phyloP scores from a whole-genome alignment of 2,888 invertebrate genomes.

The Teinopalpus imperialis region DNA sequence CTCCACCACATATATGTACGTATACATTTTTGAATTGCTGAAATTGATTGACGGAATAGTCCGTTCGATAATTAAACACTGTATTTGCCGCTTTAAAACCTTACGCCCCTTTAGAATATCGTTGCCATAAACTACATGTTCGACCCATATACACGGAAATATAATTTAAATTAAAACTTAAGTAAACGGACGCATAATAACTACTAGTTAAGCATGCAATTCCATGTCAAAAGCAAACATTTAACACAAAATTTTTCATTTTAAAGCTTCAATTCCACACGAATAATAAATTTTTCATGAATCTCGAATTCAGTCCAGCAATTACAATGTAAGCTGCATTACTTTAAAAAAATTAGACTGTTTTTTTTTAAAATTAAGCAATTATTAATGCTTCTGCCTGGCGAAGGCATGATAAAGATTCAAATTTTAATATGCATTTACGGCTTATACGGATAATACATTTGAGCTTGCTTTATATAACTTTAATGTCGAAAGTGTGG shows the following conservation, averaged over 20 bases:
- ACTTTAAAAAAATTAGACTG: conserved; percentile 13
- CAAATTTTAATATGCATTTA: conserved; percentile 7
- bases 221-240: conserved; percentile 2
- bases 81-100: too few relatives aligned
- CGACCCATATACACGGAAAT: too few relatives aligned
- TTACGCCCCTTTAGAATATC: too few relatives aligned
- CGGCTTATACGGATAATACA: conserved; percentile 3
- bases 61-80: too few relatives aligned
- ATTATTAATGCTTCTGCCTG: conserved; percentile 8
- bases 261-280: not conserved
- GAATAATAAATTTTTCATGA: conserved; percentile 20
- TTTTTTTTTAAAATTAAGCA: conserved; percentile 7
- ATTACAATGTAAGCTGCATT: conserved; percentile 3
- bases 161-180: too few relatives aligned
- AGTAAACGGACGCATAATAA: not conserved
- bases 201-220: not conserved
- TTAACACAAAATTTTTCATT: conserved; percentile 9
- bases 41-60: too few relatives aligned
- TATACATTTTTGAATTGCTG: too few relatives aligned
- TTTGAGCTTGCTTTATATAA: conserved; percentile 9
- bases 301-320: conserved; percentile 11
- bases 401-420: not conserved
- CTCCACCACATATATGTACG: too few relatives aligned
- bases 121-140: too few relatives aligned
- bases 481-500: conserved; percentile 16